Conservation (phyloP, 2,113 vertebrate genomes). For the Todiramphus saurophagus region DNA sequence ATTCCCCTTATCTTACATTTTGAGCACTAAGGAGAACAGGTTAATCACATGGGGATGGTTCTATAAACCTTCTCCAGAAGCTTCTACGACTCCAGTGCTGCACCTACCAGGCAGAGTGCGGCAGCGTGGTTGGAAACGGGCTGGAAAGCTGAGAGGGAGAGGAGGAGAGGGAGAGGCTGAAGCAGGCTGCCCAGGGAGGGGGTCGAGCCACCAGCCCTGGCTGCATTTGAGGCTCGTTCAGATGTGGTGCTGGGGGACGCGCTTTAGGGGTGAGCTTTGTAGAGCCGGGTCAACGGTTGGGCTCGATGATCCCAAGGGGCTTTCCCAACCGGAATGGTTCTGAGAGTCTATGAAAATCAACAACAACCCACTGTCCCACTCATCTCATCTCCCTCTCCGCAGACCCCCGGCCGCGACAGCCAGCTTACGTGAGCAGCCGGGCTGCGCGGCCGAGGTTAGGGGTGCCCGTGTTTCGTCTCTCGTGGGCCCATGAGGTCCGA, state of each 20-base stretch:
- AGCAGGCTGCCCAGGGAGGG: no score
- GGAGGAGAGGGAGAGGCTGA: no score
- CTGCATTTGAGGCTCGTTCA: no score
- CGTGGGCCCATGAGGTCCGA: rapidly evolving
- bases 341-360: not conserved
- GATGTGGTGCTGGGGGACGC: no score
- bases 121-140: not conserved
- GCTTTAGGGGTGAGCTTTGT: no score
- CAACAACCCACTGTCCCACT: no score
- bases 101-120: not conserved
- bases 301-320: no score
- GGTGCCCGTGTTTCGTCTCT: not conserved
- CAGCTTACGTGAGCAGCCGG: not conserved
- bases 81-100: not conserved
- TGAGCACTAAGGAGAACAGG: not conserved
- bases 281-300: no score
- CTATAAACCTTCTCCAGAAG: not conserved
- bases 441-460: rapidly evolving
- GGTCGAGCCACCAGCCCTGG: no score
- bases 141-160: not conserved
- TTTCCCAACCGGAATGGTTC: no score
- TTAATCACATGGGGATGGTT: not conserved
- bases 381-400: not conserved
- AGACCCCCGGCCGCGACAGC: not conserved
- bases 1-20: not conserved